These are phyloP conservation scores for Palloptera scutellata DNA, from an alignment of 2,888 invertebrate species.

Conservation along the genomic window DNA sequence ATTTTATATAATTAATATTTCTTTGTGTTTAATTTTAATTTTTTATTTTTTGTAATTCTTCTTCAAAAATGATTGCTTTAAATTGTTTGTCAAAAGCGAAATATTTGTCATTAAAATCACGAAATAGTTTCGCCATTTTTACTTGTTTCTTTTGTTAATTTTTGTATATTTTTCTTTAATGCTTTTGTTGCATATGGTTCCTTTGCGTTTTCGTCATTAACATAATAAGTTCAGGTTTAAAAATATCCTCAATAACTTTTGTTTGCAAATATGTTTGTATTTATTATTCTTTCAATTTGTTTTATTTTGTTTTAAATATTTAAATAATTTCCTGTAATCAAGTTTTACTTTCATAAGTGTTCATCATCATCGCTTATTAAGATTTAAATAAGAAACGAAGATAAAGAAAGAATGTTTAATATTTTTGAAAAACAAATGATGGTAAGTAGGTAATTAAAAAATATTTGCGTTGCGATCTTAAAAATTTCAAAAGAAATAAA, in stretches of 20 bases:
- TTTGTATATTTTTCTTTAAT: constrained; percentile 5
- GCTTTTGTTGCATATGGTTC: constrained; percentile 1
- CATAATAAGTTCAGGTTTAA: too few species aligned
- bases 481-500: too few species aligned
- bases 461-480: too few species aligned
- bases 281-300: background rate
- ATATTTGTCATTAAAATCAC: constrained; percentile 61
- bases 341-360: constrained; percentile 55
- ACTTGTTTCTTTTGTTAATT: constrained; percentile 15
- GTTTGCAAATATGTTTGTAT: too few species aligned
- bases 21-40: constrained; percentile 22
- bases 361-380: constrained; percentile 18
- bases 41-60: constrained; percentile 42
- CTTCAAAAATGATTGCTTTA: constrained; percentile 62
- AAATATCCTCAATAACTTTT: too few species aligned
- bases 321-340: constrained; percentile 58
- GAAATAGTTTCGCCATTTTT: constrained; percentile 55
- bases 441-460: too few species aligned
- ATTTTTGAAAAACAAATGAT: too few species aligned
- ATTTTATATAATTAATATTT: constrained; percentile 34
- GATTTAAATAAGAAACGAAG: too few species aligned
- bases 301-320: constrained; percentile 14
- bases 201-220: background rate
- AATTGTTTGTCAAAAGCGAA: constrained; percentile 59
- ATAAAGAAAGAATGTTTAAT: too few species aligned